Percentiles rank a stretch among this genome's conserved stretches.
Conservation (phyloP, 2,797 vertebrate genomes). For the Pangasius macronema region DNA sequence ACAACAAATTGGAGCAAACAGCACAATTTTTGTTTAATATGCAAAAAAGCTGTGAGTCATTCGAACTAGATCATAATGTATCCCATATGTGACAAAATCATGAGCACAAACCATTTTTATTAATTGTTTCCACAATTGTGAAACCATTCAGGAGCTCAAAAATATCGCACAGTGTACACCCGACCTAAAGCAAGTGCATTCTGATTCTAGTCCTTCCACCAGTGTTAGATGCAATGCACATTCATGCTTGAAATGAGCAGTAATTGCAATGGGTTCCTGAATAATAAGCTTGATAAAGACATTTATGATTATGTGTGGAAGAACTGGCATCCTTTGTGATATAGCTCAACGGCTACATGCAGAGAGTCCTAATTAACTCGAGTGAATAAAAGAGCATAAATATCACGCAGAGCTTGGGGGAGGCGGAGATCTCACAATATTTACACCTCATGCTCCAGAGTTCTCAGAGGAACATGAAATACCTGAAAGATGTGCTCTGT, state of each 20-base stretch:
- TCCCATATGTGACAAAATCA: neutral
- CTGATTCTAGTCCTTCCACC: neutral
- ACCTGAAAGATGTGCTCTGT: neutral
- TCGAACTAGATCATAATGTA: neutral
- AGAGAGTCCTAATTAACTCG: slow-evolving; percentile 7
- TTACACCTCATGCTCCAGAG: neutral
- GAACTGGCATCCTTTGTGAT: neutral
- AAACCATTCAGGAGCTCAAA: neutral
- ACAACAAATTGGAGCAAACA: neutral
- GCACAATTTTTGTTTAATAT: neutral
- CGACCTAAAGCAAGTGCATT: neutral
- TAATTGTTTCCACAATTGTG: neutral
- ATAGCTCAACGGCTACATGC: neutral
- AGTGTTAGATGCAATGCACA: neutral
- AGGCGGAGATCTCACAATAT: neutral
- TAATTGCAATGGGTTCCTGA: slow-evolving; percentile 15
- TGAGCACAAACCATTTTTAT: neutral
- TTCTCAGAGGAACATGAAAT: neutral
- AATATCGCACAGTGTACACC: neutral
- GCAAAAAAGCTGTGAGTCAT: neutral
- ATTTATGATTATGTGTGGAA: neutral
- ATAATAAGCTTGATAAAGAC: slow-evolving; percentile 7
- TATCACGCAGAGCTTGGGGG: neutral
- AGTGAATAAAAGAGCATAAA: slow-evolving; percentile 12
- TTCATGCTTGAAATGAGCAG: slow-evolving; percentile 10